These are phyloP conservation scores for Epinotia nisella DNA, from an alignment of 2,888 invertebrate species.

Conservation along the genomic window DNA sequence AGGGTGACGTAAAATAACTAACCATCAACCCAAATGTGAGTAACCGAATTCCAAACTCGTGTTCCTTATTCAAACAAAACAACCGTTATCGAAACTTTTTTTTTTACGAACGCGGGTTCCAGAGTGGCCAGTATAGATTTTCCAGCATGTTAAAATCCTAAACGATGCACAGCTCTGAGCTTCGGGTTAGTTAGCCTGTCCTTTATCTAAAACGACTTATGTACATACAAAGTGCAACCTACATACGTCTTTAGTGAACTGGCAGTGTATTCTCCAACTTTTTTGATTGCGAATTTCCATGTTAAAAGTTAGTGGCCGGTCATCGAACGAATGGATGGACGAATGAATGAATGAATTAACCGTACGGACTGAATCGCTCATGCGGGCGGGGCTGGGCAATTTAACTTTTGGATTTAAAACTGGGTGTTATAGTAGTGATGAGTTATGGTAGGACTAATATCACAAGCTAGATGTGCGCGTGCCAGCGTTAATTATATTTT, in stretches of 20 bases:
- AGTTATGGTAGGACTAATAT: not conserved
- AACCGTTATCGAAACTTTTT: slow-evolving; percentile 11
- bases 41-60: slow-evolving; percentile 16
- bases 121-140: slow-evolving; percentile 32
- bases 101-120: slow-evolving; percentile 9
- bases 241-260: not conserved
- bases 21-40: not conserved
- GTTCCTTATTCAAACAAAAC: slow-evolving; percentile 30
- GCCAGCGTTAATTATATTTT: too few relatives aligned
- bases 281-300: slow-evolving; percentile 41
- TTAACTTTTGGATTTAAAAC: slow-evolving; percentile 28
- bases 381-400: slow-evolving; percentile 25
- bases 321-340: slow-evolving; percentile 37
- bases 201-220: not conserved
- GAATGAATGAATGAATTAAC: slow-evolving; percentile 34
- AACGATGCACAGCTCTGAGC: slow-evolving; percentile 10
- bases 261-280: slow-evolving; percentile 24
- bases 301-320: slow-evolving; percentile 39
- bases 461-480: not conserved
- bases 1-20: too few relatives aligned
- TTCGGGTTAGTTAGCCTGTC: slow-evolving; percentile 11
- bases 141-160: slow-evolving; percentile 28
- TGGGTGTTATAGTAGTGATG: not conserved
- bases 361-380: slow-evolving; percentile 29
- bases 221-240: not conserved